Evolutionary conservation across 2,797 vertebrate species (phyloP).

Genomic region (Carapus acus): DNA sequence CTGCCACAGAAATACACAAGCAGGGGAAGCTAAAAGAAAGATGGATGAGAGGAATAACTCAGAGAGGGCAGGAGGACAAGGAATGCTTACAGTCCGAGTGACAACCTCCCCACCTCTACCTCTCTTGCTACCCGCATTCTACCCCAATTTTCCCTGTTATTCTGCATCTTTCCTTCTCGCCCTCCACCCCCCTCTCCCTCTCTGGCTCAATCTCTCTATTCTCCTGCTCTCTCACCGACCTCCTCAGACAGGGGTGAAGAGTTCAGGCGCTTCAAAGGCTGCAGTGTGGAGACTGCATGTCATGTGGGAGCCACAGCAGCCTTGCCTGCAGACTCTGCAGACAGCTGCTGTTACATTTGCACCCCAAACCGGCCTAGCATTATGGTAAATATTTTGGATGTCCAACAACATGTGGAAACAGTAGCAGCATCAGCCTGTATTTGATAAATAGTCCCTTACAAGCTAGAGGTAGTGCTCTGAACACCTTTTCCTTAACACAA

Average conservation of each 20-base stretch:
- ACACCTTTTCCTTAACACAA: slow-evolving; percentile 39
- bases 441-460: slow-evolving; percentile 47
- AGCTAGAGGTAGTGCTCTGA: slow-evolving; percentile 29
- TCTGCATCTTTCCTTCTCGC: slow-evolving; percentile 56
- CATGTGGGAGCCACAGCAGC: slow-evolving; percentile 71
- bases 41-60: slow-evolving; percentile 45
- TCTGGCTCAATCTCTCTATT: slow-evolving; percentile 62
- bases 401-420: slow-evolving; percentile 35
- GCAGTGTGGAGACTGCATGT: slow-evolving; percentile 71
- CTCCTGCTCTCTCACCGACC: slow-evolving; percentile 67
- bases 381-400: slow-evolving; percentile 51
- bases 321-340: slow-evolving; percentile 68
- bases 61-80: slow-evolving; percentile 49
- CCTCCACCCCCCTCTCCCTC: slow-evolving; percentile 47
- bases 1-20: slow-evolving; percentile 58
- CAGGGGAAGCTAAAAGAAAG: slow-evolving; percentile 37
- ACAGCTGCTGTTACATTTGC: slow-evolving; percentile 67
- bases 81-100: slow-evolving; percentile 59
- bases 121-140: slow-evolving; percentile 42
- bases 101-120: slow-evolving; percentile 54
- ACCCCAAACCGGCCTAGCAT: slow-evolving; percentile 60
- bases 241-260: slow-evolving; percentile 77
- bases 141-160: slow-evolving; percentile 52
- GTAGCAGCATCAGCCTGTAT: slow-evolving; percentile 40
- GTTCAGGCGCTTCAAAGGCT: slow-evolving; percentile 78